Evolutionary conservation across 2,888 invertebrate species (phyloP).

Genomic region (Orthonychiurus folsomi): DNA sequence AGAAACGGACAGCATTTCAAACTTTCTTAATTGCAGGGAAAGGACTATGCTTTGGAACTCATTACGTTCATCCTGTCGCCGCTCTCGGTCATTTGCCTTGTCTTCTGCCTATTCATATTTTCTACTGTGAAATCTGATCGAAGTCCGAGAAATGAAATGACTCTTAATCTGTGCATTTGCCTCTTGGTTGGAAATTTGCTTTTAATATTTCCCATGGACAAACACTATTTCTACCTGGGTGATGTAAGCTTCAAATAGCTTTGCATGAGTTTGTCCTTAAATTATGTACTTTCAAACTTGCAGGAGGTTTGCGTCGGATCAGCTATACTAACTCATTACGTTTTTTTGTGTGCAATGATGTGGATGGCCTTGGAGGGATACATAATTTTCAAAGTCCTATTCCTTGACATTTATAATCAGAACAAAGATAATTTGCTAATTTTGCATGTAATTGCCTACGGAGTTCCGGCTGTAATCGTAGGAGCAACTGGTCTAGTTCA

Average conservation of each 20-base stretch:
- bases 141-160: constrained; percentile 88
- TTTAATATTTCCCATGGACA: constrained; percentile 65
- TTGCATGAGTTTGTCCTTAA: too few species aligned
- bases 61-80: constrained; percentile 55
- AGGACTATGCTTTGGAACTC: constrained; percentile 42
- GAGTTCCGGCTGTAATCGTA: background rate
- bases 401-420: background rate
- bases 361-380: constrained; percentile 85
- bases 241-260: constrained; percentile 21
- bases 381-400: background rate
- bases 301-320: constrained; percentile 23
- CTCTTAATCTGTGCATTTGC: constrained; percentile 88
- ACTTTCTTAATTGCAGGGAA: constrained; percentile 12
- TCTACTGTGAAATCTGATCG: constrained; percentile 47
- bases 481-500: background rate
- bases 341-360: constrained; percentile 82
- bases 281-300: too few species aligned
- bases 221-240: constrained; percentile 42
- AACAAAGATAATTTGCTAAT: background rate
- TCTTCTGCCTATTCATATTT: constrained; percentile 50
- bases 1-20: too few species aligned
- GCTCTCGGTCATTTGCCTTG: constrained; percentile 67
- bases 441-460: background rate
- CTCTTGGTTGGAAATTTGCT: constrained; percentile 81
- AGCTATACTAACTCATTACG: constrained; percentile 53